Conservation (phyloP, 2,797 vertebrate genomes). For the Apogon hyalosoma region DNA sequence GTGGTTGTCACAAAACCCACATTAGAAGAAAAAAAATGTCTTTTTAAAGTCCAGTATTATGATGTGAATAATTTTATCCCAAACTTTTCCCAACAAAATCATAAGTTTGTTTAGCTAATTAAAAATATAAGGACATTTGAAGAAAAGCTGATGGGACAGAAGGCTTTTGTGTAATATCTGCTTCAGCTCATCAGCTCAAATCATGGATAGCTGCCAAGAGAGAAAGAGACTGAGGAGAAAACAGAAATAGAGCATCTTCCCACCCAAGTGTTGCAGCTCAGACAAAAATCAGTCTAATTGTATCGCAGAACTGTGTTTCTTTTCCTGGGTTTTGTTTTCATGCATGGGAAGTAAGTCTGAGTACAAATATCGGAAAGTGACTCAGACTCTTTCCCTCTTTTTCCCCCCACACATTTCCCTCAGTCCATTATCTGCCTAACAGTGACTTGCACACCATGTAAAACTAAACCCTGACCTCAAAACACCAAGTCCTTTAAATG, state of each 20-base stretch:
- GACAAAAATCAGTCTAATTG: conserved; percentile 50
- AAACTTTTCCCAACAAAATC: conserved; percentile 5
- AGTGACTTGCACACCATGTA: not conserved
- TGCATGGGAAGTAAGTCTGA: conserved; percentile 50
- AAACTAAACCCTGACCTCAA: not conserved
- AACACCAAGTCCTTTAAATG: conserved; percentile 10
- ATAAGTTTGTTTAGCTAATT: conserved; percentile 25
- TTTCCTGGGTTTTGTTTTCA: conserved; percentile 62
- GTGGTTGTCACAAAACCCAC: conserved; percentile 50
- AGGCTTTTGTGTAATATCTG: conserved; percentile 32
- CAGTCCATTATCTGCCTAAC: not conserved
- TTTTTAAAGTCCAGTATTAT: conserved; percentile 40
- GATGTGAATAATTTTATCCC: conserved; percentile 24
- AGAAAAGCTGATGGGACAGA: conserved; percentile 7
- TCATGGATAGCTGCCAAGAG: conserved; percentile 18
- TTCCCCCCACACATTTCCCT: conserved; percentile 11
- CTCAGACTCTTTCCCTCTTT: conserved; percentile 30
- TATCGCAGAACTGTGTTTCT: conserved; percentile 39
- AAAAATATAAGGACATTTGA: conserved; percentile 14
- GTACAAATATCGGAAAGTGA: conserved; percentile 71
- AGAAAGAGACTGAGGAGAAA: conserved; percentile 18
- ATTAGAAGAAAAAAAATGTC: conserved; percentile 40
- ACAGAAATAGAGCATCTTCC: conserved; percentile 44
- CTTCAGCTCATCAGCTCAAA: conserved; percentile 32
- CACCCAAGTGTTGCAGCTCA: conserved; percentile 50